Percentiles rank a stretch among this genome's conserved stretches.
Evolutionary conservation across 2,888 invertebrate genomes (phyloP).

Genomic region (Abscondita cerata): DNA sequence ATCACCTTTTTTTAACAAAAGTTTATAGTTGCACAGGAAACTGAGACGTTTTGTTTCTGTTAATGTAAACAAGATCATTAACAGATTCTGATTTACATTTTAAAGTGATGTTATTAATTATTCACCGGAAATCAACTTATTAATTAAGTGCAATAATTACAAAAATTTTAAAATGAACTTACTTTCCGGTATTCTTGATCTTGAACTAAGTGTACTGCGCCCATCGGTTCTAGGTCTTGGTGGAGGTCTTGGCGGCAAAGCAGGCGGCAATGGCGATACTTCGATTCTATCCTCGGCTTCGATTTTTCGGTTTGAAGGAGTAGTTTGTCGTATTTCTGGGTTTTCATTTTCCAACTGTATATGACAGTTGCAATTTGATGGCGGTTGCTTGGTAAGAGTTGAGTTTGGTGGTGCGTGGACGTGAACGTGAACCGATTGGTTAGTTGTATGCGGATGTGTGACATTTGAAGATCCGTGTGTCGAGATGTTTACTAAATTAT

Average conservation of each 20-base stretch:
- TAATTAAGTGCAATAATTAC: too few relatives aligned
- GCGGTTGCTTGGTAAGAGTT: constrained; percentile 42
- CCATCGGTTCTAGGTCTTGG: constrained; percentile 57
- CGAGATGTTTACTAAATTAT: constrained; percentile 40
- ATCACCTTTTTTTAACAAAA: too few relatives aligned
- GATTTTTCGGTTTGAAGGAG: constrained; percentile 47
- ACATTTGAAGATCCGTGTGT: constrained; percentile 43
- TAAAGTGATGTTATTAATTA: too few relatives aligned
- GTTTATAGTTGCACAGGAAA: too few relatives aligned
- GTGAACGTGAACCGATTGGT: constrained; percentile 49
- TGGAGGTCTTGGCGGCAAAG: constrained; percentile 59
- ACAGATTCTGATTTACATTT: not conserved
- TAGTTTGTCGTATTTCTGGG: constrained; percentile 42
- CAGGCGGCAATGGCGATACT: constrained; percentile 58
- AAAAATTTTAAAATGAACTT: too few relatives aligned
- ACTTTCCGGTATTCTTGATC: constrained; percentile 50
- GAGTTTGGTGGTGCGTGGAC: constrained; percentile 52
- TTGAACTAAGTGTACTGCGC: constrained; percentile 49
- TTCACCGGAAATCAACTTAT: too few relatives aligned
- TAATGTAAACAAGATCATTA: too few relatives aligned
- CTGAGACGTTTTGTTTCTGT: too few relatives aligned
- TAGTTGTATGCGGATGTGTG: constrained; percentile 48
- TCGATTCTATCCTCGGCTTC: constrained; percentile 58
- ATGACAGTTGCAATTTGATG: constrained; percentile 54
- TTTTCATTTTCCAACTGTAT: constrained; percentile 49